Conservation (phyloP, 1,140 invertebrate genomes). For the Musca vetustissima region DNA sequence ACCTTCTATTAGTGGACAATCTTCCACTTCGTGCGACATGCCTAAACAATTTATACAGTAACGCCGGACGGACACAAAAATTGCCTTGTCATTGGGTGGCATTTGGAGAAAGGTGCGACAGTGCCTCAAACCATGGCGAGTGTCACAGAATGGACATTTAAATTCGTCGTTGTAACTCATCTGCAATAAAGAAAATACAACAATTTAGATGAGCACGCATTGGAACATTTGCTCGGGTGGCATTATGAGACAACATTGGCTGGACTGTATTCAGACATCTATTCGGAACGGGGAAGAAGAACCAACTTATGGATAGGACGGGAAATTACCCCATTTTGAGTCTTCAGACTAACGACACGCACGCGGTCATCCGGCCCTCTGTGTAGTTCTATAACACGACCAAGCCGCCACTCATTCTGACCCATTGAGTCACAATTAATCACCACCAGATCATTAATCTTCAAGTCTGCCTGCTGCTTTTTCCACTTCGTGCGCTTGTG, state of each 20-base stretch:
- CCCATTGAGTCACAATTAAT: background rate
- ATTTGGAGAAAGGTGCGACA: background rate
- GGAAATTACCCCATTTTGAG: background rate
- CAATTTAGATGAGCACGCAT: too few relatives aligned
- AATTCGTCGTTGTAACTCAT: background rate
- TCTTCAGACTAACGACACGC: background rate
- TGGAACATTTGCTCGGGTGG: background rate
- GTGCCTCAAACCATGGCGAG: background rate
- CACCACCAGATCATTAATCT: background rate
- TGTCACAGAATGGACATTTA: background rate
- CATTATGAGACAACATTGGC: background rate
- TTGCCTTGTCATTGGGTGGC: too few relatives aligned
- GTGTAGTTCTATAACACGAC: background rate
- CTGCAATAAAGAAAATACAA: too few relatives aligned
- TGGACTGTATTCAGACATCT: too few relatives aligned
- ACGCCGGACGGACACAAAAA: background rate
- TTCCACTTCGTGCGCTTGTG: background rate
- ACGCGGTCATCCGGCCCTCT: background rate
- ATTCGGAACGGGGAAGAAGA: too few relatives aligned
- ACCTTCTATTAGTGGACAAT: background rate
- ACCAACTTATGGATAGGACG: background rate
- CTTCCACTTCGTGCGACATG: background rate
- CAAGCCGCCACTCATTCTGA: background rate
- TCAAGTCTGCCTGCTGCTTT: background rate
- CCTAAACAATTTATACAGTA: background rate